phyloP scores from a whole-genome alignment of 1,140 invertebrate species.

The Zaprionus inermis region DNA sequence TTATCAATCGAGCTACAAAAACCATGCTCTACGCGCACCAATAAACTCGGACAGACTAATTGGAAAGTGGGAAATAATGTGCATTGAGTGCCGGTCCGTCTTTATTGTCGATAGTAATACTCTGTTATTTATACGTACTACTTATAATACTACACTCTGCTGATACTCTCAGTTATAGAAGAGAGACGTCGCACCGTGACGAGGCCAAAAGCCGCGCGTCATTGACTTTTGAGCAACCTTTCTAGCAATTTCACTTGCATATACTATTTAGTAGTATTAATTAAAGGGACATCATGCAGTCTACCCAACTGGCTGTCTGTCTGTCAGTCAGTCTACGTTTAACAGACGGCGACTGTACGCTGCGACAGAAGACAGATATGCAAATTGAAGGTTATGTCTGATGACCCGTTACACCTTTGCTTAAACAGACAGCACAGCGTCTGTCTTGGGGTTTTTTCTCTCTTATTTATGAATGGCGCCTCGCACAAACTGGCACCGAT shows the following conservation, averaged over 20 bases:
- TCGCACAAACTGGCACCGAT: constrained; percentile 74
- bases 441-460: constrained; percentile 16
- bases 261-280: constrained; percentile 39
- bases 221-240: constrained; percentile 48
- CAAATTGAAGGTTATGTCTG: constrained; percentile 38
- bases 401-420: constrained; percentile 39
- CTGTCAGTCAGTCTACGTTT: constrained; percentile 11
- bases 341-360: constrained; percentile 25
- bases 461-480: constrained; percentile 68
- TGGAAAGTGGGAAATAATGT: constrained; percentile 18
- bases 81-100: neutral
- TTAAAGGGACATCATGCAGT: constrained; percentile 36
- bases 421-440: constrained; percentile 7
- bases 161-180: neutral
- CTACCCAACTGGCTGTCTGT: constrained; percentile 1
- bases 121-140: constrained; percentile 15
- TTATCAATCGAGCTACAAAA: constrained; percentile 11
- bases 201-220: constrained; percentile 20
- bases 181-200: constrained; percentile 40
- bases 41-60: constrained; percentile 36
- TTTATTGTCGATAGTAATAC: neutral
- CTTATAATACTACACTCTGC: neutral
- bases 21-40: constrained; percentile 26
- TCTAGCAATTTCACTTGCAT: constrained; percentile 41
- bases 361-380: constrained; percentile 16